Base-by-base conservation (phyloP, 1,140 invertebrate genomes). In the Euborellia annulipes region DNA sequence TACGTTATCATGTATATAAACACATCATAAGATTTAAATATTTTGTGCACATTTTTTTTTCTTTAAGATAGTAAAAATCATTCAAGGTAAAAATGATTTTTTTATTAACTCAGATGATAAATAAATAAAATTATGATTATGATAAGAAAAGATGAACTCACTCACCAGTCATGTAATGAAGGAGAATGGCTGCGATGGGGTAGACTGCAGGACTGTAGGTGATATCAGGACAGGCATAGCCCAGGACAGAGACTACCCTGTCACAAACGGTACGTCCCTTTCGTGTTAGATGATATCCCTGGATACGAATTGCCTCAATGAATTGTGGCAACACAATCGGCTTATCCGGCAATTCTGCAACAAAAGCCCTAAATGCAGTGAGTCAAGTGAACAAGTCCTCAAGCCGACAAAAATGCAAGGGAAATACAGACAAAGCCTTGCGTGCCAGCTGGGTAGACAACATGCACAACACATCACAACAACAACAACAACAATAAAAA, bases 121-220 rank as follows among this genome's bases (percentile, higher is more conserved):
- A n/a, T n/a, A n/a, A n/a, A n/a, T n/a, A n/a, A n/a, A n/a, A n/a
- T n/a, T n/a, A n/a, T n/a, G n/a, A n/a, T n/a, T n/a, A n/a, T n/a
- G n/a, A n/a, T n/a, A n/a, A n/a, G n/a, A n/a, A n/a, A n/a, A n/a
- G n/a, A n/a, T n/a, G n/a, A n/a, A n/a, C n/a, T 32, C 46, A 74
- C 75, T 73, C 62, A 89, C 86, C 78, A 64, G 78, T 78, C 79
- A 93, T 83, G 64, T 87, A 95, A 71, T 96, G 91, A 54, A 96
- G 73, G 55, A 96, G 75, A 43, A 95, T 70, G 51, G 85, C 79
- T 50, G 85, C 78, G 58, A 94, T 77, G 27, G 89, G 83, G 69
- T 90, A 93, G 48, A 95, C 71, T 49, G 81, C 75, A 45, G 91
- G 90, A 58, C 86, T 87, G 69, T 85, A 94, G 7, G 88, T 92